Conservation (phyloP, 2,113 vertebrate genomes). For the Nothocercus nigrocapillus region DNA sequence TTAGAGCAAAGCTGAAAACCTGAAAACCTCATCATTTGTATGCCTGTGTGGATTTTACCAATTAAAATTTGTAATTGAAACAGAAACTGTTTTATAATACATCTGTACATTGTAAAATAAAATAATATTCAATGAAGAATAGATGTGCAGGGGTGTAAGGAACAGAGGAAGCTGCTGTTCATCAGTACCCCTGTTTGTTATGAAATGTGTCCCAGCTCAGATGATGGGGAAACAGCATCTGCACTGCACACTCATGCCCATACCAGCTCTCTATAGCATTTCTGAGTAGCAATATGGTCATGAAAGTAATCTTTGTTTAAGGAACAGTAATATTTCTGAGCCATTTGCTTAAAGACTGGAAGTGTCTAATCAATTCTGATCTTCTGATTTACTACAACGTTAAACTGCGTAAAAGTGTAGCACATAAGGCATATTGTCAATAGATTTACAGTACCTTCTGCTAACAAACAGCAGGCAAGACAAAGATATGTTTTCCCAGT, state of each 20-base stretch:
- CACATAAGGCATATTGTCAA: not conserved
- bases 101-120: not conserved
- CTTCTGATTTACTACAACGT: conserved; percentile 10
- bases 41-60: not conserved
- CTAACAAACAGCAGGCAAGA: not conserved
- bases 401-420: not conserved
- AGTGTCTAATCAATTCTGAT: not conserved
- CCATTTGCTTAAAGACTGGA: not conserved
- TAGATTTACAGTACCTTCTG: not conserved
- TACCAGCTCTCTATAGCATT: rapidly evolving
- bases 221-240: not conserved
- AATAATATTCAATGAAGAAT: not conserved
- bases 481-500: not conserved
- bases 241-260: not conserved
- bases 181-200: not conserved
- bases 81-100: not conserved
- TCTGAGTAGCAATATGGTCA: not conserved
- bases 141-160: not conserved
- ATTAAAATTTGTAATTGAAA: not conserved
- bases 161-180: not conserved
- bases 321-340: not conserved
- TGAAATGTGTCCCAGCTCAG: not conserved
- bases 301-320: not conserved
- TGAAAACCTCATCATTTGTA: not conserved
- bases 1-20: not conserved